Conservation (phyloP, 2,797 vertebrate species). For the Peromyscus nudipes region DNA sequence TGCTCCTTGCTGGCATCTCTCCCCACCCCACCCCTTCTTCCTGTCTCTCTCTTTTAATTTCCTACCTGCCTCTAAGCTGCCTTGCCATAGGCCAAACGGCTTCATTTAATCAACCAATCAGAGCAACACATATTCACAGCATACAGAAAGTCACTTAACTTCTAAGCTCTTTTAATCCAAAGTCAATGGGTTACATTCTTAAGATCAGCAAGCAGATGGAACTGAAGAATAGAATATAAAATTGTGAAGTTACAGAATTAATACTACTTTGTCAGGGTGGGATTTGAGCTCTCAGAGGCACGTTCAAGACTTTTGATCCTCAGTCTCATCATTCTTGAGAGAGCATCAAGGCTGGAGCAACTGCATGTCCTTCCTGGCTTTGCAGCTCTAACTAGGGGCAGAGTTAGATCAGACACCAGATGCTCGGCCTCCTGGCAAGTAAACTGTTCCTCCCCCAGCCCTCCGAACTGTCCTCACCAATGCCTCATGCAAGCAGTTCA, state of each 20-base stretch:
- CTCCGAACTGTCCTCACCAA: rapidly evolving
- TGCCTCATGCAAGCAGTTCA: neutral
- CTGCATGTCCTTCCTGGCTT: rapidly evolving
- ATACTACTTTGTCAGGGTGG: slow-evolving; percentile 36
- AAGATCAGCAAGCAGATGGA: slow-evolving; percentile 65
- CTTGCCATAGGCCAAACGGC: too few species aligned
- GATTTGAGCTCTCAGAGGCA: slow-evolving; percentile 32
- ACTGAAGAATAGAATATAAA: slow-evolving; percentile 25
- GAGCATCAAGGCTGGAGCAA: neutral
- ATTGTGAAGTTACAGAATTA: slow-evolving; percentile 57
- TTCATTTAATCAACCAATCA: too few species aligned
- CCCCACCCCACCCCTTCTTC: too few species aligned
- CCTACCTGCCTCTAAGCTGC: too few species aligned
- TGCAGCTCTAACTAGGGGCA: neutral
- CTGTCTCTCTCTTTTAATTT: too few species aligned
- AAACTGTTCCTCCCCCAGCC: rapidly evolving
- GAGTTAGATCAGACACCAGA: rapidly evolving
- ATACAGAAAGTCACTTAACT: slow-evolving; percentile 2
- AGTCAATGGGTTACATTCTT: slow-evolving; percentile 39
- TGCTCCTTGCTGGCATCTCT: too few species aligned
- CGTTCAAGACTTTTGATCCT: slow-evolving; percentile 8
- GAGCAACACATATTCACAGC: too few species aligned
- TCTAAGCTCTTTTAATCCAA: slow-evolving; percentile 55
- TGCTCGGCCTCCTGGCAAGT: neutral
- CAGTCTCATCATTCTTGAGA: neutral